Evolutionary conservation across 2,888 invertebrate genomes (phyloP), one percentile per base, ranked within the genome.

Genomic region (Ceraclea dissimilis): DNA sequence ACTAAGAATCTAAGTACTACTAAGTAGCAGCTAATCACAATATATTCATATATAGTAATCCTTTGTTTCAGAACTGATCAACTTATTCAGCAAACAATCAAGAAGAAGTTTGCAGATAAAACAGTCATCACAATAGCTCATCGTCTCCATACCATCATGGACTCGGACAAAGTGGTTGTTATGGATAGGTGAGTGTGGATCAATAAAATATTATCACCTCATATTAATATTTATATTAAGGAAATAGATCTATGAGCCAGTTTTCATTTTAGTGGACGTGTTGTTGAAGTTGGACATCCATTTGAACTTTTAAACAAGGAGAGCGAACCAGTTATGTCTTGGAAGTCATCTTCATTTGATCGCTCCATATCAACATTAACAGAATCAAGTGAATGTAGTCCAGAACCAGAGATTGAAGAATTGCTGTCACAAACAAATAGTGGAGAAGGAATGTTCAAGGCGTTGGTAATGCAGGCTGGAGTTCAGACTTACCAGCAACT

Each of bases 41-140:
- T n/a, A n/a, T n/a, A n/a, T n/a, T n/a, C n/a, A n/a, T n/a, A n/a
- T n/a, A n/a, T n/a, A n/a, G n/a, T n/a, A n/a, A n/a, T n/a, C n/a
- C n/a, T 16, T 49, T 49, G 5, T 51, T 46, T 65, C 67, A 81
- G 81, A 61, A 90, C 90, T 0, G 90, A 90, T 71, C 79, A 78
- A n/a, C 74, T 89, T 48, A 90, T 90, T 63, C 90, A 90, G 66
- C 72, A 73, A 57, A 88, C 89, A 0, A 88, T 90, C 1, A 72
- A 88, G 51, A 76, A 70, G 19, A 85, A 86, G 68, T 91, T 90
- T 69, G 75, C 74, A 0, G 66, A 79, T 19, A 86, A 88, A 61
- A 89, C 90, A 0, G 90, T 91, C 1, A 72, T 92, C 8, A 90
- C 90, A 0, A 88, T 92, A 57, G 91, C 91, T 2, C 91, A 92